Evolutionary conservation across 2,797 vertebrate genomes (phyloP).

Genomic region (Denticeps clupeoides): DNA sequence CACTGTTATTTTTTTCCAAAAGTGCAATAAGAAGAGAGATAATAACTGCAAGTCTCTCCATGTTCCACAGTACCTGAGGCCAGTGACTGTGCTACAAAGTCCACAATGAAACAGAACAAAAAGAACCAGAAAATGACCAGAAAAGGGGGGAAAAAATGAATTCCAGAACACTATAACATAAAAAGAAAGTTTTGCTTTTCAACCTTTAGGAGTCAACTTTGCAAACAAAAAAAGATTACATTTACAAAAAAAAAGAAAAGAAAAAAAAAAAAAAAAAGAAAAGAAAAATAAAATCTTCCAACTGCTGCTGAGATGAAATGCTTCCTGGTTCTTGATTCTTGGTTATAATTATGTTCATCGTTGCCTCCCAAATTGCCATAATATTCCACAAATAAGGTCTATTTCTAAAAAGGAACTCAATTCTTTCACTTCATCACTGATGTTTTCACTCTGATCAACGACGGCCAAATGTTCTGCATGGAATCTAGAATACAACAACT

Average conservation of each 20-base stretch:
- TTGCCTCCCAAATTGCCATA: slow-evolving; percentile 46
- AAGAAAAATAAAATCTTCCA: slow-evolving; percentile 46
- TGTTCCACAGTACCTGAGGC: slow-evolving; percentile 69
- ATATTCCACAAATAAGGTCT: slow-evolving; percentile 52
- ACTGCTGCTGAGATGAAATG: slow-evolving; percentile 52
- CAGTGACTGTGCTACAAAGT: slow-evolving; percentile 70
- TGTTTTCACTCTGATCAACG: slow-evolving; percentile 47
- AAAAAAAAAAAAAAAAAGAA: slow-evolving; percentile 27
- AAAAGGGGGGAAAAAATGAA: slow-evolving; percentile 29
- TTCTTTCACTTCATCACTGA: slow-evolving; percentile 39
- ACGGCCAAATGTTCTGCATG: slow-evolving; percentile 50
- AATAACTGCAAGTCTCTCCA: slow-evolving; percentile 51
- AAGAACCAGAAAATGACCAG: slow-evolving; percentile 40
- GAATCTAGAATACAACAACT: slow-evolving; percentile 65
- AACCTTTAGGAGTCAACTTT: slow-evolving; percentile 49
- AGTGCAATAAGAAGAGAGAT: slow-evolving; percentile 68
- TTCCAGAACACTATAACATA: slow-evolving; percentile 65
- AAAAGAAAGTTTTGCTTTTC: slow-evolving; percentile 43
- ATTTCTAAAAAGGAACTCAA: slow-evolving; percentile 48
- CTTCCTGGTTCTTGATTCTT: slow-evolving; percentile 44
- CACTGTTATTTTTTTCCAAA: slow-evolving; percentile 48
- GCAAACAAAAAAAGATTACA: slow-evolving; percentile 50
- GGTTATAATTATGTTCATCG: slow-evolving; percentile 50
- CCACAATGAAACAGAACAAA: slow-evolving; percentile 51
- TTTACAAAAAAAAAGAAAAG: slow-evolving; percentile 32